Base-by-base conservation (phyloP, 1,140 invertebrate species). In the Leucophenga varia region DNA sequence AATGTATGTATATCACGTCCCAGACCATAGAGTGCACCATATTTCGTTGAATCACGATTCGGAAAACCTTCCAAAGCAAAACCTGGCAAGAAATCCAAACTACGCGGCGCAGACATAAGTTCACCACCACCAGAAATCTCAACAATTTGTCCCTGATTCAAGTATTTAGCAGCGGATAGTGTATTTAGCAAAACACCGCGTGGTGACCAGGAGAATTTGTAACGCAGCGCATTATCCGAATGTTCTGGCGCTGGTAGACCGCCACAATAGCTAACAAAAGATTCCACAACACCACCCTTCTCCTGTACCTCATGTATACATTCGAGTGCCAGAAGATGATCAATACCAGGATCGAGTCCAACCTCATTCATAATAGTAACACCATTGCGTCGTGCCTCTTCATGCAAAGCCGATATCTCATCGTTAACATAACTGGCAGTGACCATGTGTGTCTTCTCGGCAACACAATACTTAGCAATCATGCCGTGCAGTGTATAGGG, bases 191-290 rank as follows among this genome's bases (percentile, higher is more conserved):
- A 76, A 1, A 94, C 93, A 6, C 91, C 92, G 28, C 88, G 79
- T 8, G 96, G 95, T 45, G 88, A 95, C 96, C 96, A 98, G 9
- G 91, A 97, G 74, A 99, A 99, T 75, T 98, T 99, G 77, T 99
- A 99, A 12, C 96, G 75, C 9, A 99, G 76, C 3, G 95, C 87
- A 77, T 98, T 98, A 60, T 90, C 87, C 3, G 95, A 97, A 64
- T 85, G 88, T 78, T 98, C 95, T 1, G 96, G 95, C 0, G 95
- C 93, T 1, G 96, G 96, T 20, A 98, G 75, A 22, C 90, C 97
- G 46, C 97, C 97, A 71, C 97, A 99, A 77, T 92, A 99, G 0
- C 94, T 97, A 0, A 96, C 84, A 74, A 98, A 99, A 2, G 94
- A 97, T 38, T 91, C 92, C 1, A 97, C 83, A 67, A 90, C 86